Evolutionary conservation across 2,888 invertebrate genomes (phyloP), one percentile per base, ranked within the genome.

Genomic region (Bembecia ichneumoniformis): DNA sequence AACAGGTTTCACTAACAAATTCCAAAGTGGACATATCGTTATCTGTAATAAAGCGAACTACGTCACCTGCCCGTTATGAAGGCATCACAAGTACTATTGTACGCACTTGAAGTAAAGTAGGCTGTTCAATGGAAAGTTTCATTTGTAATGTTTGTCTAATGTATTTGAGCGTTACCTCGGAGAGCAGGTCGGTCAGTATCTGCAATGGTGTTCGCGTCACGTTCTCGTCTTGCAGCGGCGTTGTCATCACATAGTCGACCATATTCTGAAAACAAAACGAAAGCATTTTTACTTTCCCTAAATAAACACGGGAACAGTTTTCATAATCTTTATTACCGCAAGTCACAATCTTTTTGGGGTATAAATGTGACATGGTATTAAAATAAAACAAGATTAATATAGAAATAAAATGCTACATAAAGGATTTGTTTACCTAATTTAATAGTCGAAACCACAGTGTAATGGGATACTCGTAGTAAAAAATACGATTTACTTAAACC

Each of bases 211-310:
- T 90, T 47, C 92, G 90, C 53, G 91, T 91, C 40, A 94, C 92
- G 60, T 90, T 89, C 56, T 93, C 92, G 66, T 94, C 94, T 77
- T 94, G 93, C 46, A 94, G 86, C 0, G 94, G 93, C 3, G 93
- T 93, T 53, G 90, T 90, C 70, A 92, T 88, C 1, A 92, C 92
- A 60, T 93, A 91, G 63, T 94, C 93, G 47, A 94, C 92, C 90
- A 94, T 90, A 57, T 89, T 90, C 93, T 93, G 82, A 43, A 83
- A 84, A 16, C 5, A 44, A 11, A 44, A 10, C 2, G 9, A 28
- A 28, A 28, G 0, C 28, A 28, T 28, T 0, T 28, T 28, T 9
- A 28, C 7, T 28, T 28, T 28, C 4, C 9, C 9, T 28, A 28
- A 28, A 1, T 7, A 28, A 28, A 1, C 20, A 28, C n/a, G n/a